These are phyloP conservation scores for Hyphantria cunea DNA, from an alignment of 1,140 invertebrate genomes.

Conservation along the genomic window DNA sequence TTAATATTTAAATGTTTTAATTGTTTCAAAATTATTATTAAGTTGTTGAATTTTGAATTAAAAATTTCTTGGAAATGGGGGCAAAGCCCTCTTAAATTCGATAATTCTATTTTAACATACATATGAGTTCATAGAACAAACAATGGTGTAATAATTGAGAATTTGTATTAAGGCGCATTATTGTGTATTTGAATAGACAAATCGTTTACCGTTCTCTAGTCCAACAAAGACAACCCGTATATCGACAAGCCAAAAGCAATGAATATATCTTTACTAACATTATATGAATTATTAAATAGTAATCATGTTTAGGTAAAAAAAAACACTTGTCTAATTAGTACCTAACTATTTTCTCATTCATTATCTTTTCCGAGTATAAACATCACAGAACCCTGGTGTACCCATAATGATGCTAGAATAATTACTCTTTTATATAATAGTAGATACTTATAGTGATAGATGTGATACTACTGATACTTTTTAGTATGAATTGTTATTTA, in stretches of 20 bases:
- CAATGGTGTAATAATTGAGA: slow-evolving; percentile 42
- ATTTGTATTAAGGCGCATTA: slow-evolving; percentile 49
- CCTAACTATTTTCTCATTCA: slow-evolving; percentile 27
- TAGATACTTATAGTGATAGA: slow-evolving; percentile 65
- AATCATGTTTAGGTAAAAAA: slow-evolving; percentile 33
- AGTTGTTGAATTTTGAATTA: too few species aligned
- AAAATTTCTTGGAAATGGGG: slow-evolving; percentile 13
- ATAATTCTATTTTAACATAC: slow-evolving; percentile 43
- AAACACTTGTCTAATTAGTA: slow-evolving; percentile 23
- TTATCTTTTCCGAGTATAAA: slow-evolving; percentile 21
- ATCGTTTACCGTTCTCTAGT: slow-evolving; percentile 76
- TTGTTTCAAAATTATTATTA: too few species aligned
- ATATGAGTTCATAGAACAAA: slow-evolving; percentile 66
- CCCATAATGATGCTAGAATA: slow-evolving; percentile 26
- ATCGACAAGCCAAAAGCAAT: slow-evolving; percentile 39
- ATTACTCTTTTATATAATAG: slow-evolving; percentile 37
- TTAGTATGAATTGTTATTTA: slow-evolving; percentile 54
- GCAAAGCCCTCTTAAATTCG: slow-evolving; percentile 47
- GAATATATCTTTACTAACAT: slow-evolving; percentile 46
- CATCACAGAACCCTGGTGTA: slow-evolving; percentile 25
- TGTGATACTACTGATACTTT: slow-evolving; percentile 57
- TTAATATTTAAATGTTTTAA: too few species aligned
- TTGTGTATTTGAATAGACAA: slow-evolving; percentile 42
- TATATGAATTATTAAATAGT: slow-evolving; percentile 46
- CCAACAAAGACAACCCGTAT: slow-evolving; percentile 65